Evolutionary conservation across 2,797 vertebrate genomes (phyloP), one percentile per base, ranked within the genome.

Genomic region (Acanthopagrus latus): DNA sequence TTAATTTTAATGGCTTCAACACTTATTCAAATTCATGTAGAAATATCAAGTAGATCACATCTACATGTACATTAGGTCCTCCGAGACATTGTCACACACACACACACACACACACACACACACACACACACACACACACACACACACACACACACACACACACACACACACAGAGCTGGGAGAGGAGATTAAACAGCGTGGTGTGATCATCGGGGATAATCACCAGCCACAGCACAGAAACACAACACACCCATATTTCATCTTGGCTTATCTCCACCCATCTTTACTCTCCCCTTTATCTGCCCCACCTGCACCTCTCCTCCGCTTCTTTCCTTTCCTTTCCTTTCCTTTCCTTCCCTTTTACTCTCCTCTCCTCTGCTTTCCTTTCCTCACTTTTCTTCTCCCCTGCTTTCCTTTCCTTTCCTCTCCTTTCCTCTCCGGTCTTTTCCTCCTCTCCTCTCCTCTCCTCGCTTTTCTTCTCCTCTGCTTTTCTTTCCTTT

Each of bases 171-270:
- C 70, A 44, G 7, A 21, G 55, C 41, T 1, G 25, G 27, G 27
- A 71, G 72, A 76, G 11, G 1, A 74, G 78, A 82, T 80, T 80
- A 84, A 82, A 64, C 69, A 56, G 38, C 12, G 33, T 8, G 2
- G 85, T 81, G 74, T 89, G 85, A 90, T 86, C 62, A 76, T 80
- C 21, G 0, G 17, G 46, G 81, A 84, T 80, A 82, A 86, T 84
- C 76, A 64, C 66, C 57, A 60, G 54, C 46, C 54, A 51, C 41
- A 62, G 11, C 48, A 76, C 25, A 64, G 18, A 25, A 21, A 33
- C 65, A 65, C 65, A 76, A 46, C 64, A 64, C 50, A 56, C n/a
- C 4, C 25, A 52, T 18, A n/a, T 52, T 69, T 59, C 59, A 69
- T 71, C 64, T 73, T 69, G 2, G 1, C 43, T 71, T 50, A 59